Base-by-base conservation (phyloP, 1,140 invertebrate genomes). In the Coelopa frigida region DNA sequence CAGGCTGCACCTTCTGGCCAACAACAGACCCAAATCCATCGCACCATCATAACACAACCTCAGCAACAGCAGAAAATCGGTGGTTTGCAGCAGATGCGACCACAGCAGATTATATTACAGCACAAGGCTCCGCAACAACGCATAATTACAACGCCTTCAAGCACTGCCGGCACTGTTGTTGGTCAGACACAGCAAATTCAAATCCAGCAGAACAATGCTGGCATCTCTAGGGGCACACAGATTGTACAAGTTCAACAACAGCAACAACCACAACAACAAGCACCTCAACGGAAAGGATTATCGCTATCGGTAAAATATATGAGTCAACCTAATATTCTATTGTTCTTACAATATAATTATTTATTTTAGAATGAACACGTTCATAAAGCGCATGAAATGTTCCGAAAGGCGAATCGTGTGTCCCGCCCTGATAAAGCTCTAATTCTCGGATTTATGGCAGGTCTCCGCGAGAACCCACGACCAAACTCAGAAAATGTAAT, bases 361-460 rank as follows among this genome's bases (percentile, higher is more conserved):
- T 45, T 65, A 61, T 53, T 75, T 72, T 65, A 87, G 84, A 84
- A 88, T 66, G 93, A 96, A 70, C 92, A 96, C 82, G 94, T 97
- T 82, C 74, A 92, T 57, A 91, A 95, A 72, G 94, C 94, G 2
- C 92, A 96, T 72, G 91, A 97, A 70, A 96, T 97, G 89, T 98
- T 98, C 75, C 78, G 85, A 46, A 94, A 87, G 54, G 93, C 93
- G 22, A 97, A 97, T 67, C 87, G 89, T 70, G 91, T 97, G 31
- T 96, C 93, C 1, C 73, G 94, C 53, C 92, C 93, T 3, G 94
- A 98, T 58, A 98, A 98, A 66, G 93, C 94, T 29, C 82, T 97
- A 24, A 98, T 98, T 61, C 77, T 98, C 18, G 93, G 94, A 50
- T 98, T 98, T 61, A 97, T 98, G 90, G 94, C 94, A 53, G 94